Evolutionary conservation across 1,140 invertebrate species (phyloP).

Genomic region (Lutraria rhynchaena): DNA sequence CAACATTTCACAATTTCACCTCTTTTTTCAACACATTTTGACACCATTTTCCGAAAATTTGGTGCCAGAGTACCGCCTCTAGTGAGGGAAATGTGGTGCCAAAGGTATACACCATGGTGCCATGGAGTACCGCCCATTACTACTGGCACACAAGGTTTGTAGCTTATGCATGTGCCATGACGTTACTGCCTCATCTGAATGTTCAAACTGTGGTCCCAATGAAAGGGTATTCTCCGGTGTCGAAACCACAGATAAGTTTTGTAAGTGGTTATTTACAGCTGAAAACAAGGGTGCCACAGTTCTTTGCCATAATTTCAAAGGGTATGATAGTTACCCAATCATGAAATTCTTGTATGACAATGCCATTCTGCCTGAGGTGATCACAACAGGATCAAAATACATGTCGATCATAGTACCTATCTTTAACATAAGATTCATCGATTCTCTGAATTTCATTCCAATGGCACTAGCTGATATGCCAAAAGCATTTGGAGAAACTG

Average conservation of each 20-base stretch:
- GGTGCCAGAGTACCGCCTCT: no score
- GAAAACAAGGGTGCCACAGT: background rate
- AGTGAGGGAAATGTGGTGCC: no score
- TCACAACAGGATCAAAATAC: no score
- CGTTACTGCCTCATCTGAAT: constrained; percentile 5
- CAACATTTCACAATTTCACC: no score
- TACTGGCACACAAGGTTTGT: no score
- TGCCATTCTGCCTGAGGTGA: constrained; percentile 11
- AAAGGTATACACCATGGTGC: no score
- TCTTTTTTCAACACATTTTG: no score
- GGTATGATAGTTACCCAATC: constrained; percentile 15
- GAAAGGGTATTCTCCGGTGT: constrained; percentile 33
- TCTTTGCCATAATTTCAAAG: constrained; percentile 25
- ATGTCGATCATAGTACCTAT: constrained; percentile 8
- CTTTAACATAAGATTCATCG: background rate
- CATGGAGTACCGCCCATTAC: no score
- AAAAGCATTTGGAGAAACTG: constrained; percentile 37
- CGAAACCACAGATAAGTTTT: background rate
- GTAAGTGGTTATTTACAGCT: constrained; percentile 17
- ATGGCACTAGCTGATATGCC: no score
- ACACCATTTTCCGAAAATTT: no score
- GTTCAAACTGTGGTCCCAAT: constrained; percentile 23
- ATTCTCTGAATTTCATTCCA: constrained; percentile 9
- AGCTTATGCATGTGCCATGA: no score
- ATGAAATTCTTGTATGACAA: constrained; percentile 19